phyloP scores from a whole-genome alignment of 2,888 invertebrate genomes.

The Apamea anceps region DNA sequence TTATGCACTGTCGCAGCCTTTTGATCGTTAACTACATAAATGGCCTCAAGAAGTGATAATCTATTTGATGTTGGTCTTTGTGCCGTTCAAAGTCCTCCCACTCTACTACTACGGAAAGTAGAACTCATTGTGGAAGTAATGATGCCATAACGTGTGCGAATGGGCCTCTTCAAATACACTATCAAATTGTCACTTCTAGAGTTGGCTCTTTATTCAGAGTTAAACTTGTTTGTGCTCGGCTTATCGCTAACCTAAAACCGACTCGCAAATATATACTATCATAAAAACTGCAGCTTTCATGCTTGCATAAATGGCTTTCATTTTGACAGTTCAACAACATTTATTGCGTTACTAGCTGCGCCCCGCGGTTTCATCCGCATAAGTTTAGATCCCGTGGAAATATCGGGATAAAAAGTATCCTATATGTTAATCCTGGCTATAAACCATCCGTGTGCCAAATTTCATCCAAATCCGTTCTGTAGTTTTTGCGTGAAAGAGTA shows the following conservation, averaged over 20 bases:
- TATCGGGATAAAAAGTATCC: too few species aligned
- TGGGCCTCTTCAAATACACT: conserved; percentile 34
- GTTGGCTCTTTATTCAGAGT: conserved; percentile 20
- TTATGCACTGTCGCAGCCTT: conserved; percentile 41
- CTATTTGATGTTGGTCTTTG: conserved; percentile 40
- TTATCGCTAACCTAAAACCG: conserved; percentile 42
- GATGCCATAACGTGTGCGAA: conserved; percentile 26
- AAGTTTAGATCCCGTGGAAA: too few species aligned
- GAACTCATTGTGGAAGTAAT: conserved; percentile 32
- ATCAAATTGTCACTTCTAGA: conserved; percentile 27
- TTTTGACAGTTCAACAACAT: not conserved
- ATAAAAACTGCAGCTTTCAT: conserved; percentile 11
- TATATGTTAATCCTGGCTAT: too few species aligned
- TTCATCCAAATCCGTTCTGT: too few species aligned
- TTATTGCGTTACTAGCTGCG: not conserved
- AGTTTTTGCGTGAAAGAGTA: too few species aligned
- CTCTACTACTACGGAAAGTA: conserved; percentile 34
- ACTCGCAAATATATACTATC: conserved; percentile 30
- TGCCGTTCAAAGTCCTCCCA: conserved; percentile 38
- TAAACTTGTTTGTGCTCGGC: conserved; percentile 39
- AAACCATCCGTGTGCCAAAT: too few species aligned
- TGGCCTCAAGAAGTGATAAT: conserved; percentile 44
- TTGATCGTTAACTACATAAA: conserved; percentile 52
- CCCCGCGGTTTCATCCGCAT: too few species aligned
- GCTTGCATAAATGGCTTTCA: not conserved